Evolutionary conservation across 2,797 vertebrate genomes (phyloP), one percentile per base, ranked within the genome.

Genomic region (Alosa sapidissima): DNA sequence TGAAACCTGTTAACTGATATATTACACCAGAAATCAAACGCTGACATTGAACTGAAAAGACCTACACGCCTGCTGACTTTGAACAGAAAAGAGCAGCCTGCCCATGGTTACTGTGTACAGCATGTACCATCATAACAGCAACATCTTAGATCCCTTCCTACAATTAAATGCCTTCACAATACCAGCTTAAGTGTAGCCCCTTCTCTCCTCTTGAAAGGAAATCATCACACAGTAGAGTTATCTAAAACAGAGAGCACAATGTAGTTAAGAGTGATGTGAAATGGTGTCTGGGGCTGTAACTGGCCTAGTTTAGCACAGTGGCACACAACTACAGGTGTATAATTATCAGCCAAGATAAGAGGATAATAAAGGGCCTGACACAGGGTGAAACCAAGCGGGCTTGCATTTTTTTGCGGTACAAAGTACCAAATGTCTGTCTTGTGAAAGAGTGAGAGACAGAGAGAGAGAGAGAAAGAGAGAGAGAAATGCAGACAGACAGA

Each of bases 301-400:
- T 78, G 72, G 16, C 72, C 72, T 45, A 47, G 72, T 45, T 78
- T 13, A 78, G 41, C 72, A 7, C 41, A 78, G 72, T 45, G 72
- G 72, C 72, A 45, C 8, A 81, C 11, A 68, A 48, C 60, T 84
- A 82, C 19, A 72, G 16, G 55, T 85, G 60, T 36, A 33, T 81
- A 4, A 87, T 75, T 88, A 85, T 84, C 21, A 54, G 72, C 84
- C 81, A 8, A 55, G 36, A 86, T 83, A 82, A 83, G 45, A 86
- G 58, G 78, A 84, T 87, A 81, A 86, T 75, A 52, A 85, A 81
- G 86, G 81, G 84, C 75, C 68, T 81, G 19, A 75, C 4, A 11
- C 82, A 41, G 58, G 41, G 21, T n/a, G 55, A 75, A 33, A 47
- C 54, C 16, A 82, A n/a, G 62, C 2, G 10, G 81, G 84, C 83